Percentiles rank a stretch among this genome's conserved stretches.
Conservation (phyloP, 92 coral and sea anemone species). For the Porites divaricata region DNA sequence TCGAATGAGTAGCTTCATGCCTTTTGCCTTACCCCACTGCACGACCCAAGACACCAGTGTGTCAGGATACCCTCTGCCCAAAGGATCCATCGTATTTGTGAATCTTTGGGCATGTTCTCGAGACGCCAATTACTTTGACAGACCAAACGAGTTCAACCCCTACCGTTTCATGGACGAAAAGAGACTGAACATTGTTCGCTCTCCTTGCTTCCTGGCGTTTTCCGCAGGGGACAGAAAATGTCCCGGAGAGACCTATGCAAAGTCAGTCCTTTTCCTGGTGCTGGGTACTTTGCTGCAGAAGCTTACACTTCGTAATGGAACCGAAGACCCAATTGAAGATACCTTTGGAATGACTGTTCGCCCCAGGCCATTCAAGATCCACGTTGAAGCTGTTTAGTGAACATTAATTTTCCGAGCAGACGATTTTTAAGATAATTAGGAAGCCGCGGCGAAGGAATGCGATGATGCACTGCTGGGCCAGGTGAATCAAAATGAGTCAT, state of each 20-base stretch:
- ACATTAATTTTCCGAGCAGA: constrained; percentile 2
- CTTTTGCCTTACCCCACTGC: constrained; percentile 96
- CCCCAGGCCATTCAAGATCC: constrained; percentile 76
- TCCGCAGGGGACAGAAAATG: constrained; percentile 96
- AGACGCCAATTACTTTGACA: constrained; percentile 83
- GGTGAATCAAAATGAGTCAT: constrained; percentile 3
- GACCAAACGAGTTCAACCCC: constrained; percentile 87
- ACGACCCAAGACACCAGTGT: constrained; percentile 87
- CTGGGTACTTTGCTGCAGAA: constrained; percentile 90
- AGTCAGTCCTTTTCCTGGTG: constrained; percentile 80
- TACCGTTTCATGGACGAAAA: constrained; percentile 83
- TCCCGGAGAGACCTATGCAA: constrained; percentile 90
- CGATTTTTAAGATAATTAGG: no score
- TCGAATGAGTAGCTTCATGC: constrained; percentile 88
- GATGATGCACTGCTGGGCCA: background rate
- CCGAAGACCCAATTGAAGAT: constrained; percentile 79
- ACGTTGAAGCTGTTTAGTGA: constrained; percentile 46
- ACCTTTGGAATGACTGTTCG: constrained; percentile 90
- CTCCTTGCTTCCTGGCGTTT: constrained; percentile 81
- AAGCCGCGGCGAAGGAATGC: background rate
- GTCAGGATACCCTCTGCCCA: constrained; percentile 78
- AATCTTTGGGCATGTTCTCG: constrained; percentile 96
- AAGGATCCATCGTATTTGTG: constrained; percentile 85
- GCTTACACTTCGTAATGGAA: constrained; percentile 71
- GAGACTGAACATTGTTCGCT: constrained; percentile 71